A percentile compares a stretch with the other conserved stretches of the same genome.
These are phyloP conservation scores for Tolmerus cingulatus DNA, from an alignment of 2,888 invertebrate genomes.

Conservation along the genomic window DNA sequence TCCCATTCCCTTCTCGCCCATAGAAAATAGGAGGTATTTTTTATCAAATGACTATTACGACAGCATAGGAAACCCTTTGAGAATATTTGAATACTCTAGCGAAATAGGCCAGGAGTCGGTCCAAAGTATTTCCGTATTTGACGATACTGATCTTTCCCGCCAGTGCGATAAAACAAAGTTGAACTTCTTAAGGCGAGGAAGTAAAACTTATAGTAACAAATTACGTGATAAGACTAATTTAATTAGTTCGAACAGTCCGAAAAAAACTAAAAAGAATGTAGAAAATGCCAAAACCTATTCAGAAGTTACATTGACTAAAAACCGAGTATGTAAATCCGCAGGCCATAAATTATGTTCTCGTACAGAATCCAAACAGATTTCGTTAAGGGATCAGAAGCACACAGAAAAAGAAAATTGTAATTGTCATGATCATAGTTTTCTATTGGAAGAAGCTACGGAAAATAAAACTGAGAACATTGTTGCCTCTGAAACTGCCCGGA, in stretches of 20 bases:
- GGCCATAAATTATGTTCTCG: background rate
- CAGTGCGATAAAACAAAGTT: background rate
- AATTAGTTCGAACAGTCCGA: background rate
- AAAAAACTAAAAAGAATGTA: background rate
- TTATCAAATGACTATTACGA: background rate
- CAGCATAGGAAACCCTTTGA: background rate
- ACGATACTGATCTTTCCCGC: background rate
- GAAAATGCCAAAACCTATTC: background rate
- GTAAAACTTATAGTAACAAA: background rate
- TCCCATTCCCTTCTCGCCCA: background rate
- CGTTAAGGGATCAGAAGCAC: background rate
- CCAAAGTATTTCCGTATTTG: background rate
- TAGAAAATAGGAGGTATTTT: background rate
- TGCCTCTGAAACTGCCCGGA: background rate
- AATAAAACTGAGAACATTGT: background rate
- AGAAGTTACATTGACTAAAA: background rate
- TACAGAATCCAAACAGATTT: background rate
- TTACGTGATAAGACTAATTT: background rate
- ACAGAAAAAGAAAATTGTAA: background rate
- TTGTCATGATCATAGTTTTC: background rate
- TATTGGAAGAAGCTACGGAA: background rate
- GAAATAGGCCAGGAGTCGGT: background rate
- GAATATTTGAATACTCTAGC: background rate
- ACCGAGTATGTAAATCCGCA: background rate
- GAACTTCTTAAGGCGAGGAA: background rate